Base-by-base conservation (phyloP, 2,888 invertebrate species). In the Ctenicera cuprea region DNA sequence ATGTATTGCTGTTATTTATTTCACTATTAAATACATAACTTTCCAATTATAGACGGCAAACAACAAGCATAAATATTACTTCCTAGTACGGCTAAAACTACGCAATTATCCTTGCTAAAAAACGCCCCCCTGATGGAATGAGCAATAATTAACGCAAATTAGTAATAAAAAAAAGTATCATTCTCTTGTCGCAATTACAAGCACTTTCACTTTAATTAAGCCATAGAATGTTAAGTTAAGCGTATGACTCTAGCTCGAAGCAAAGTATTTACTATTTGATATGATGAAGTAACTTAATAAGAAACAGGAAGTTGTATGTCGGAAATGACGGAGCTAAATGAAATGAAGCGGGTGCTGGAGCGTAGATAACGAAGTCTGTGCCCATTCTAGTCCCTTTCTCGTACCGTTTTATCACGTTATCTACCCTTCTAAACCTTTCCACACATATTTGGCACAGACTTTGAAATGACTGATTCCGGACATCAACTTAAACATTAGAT, bases 241-340 rank as follows among this genome's bases (percentile, higher is more conserved):
- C 20, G 52, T 12, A 52, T 11, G 52, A 52, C 3, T 41, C 2
- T 14, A 9, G 41, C 20, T 3, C 26, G 11, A 26, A 52, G 26
- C 26, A n/a, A 11, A 8, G 52, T 26, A 26, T 52, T 52, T 26
- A 52, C 52, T 52, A 52, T 52, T 33, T 38, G 61, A 62, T 62
- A 68, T 43, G 59, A 69, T 52, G 69, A 69, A 69, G 69, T 69
- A 71, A 71, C 62, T 63, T 52, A 70, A 71, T 71, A 71, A 63
- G 71, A 71, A 64, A 64, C 54, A 64, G 71, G 71, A 71, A 71
- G 64, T 64, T 64, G 52, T 43, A 38, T 63, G 71, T 71, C 71
- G 71, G 71, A 71, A 71, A 64, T 64, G 54, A 62, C 43, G 30
- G 71, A 62, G 70, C 54, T 64, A 63, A 71, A 71, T 64, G 71